Base-by-base conservation (phyloP, 2,888 invertebrate genomes). In the Allygus modestus region DNA sequence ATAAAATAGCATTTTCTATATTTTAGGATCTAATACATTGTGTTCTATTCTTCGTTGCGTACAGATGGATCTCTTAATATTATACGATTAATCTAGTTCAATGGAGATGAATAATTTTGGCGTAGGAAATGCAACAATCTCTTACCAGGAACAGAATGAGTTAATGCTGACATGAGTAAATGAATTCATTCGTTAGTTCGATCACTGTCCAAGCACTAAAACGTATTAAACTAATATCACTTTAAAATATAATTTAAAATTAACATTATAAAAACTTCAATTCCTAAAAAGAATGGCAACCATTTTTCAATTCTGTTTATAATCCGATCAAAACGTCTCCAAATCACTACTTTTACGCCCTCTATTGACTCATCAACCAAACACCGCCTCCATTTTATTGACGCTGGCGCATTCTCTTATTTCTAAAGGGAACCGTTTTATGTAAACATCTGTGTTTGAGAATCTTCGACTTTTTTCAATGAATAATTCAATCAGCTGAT, bases 71-170 rank as follows among this genome's bases (percentile, higher is more conserved):
- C 37, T 37, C 11, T 54, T 12, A 20, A 54, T 4, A 54, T 54
- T 54, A 23, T 54, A 54, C 54, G 20, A 54, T 71, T 71, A 71
- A 9, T 71, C 1, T 20, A 41, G 20, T 71, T 71, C 41, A 41
- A 71, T 37, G 33, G 71, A 71, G 31, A 2, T 41, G n/a, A 71
- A 71, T 71, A 41, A 37, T 71, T 69, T 37, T 71, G 31, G 71
- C 65, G 65, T 65, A 41, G 28, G 33, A 23, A 28, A 28, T 46
- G 51, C 7, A 46, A 23, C 7, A 51, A 73, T 77, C 73, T 71
- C 91, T 91, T 91, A 91, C 91, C 91, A 91, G 91, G 90, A 88
- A 92, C 90, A 87, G 91, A 90, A 90, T 92, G 91, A 89, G 92
- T 91, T 91, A 91, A 90, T 89, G 92, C 91, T 91, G 92, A 92